phyloP scores from a whole-genome alignment of 2,888 invertebrate genomes.

The Sminthurinus aureus region DNA sequence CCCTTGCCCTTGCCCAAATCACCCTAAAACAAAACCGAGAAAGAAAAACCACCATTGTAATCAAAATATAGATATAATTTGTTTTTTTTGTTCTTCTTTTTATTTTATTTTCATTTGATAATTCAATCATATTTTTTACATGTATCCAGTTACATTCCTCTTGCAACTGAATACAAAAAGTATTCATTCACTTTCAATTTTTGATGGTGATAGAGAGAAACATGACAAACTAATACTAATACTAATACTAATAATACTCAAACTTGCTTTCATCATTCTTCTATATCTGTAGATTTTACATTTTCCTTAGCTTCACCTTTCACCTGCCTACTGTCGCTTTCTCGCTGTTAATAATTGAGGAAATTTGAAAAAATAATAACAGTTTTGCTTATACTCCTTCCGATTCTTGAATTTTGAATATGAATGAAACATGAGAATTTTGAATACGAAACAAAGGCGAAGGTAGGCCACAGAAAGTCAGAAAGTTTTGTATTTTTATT shows the following conservation, averaged over 20 bases:
- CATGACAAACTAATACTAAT: background rate
- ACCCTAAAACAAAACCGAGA: constrained; percentile 30
- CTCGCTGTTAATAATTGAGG: background rate
- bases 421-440: background rate
- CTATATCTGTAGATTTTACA: background rate
- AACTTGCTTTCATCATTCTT: background rate
- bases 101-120: background rate
- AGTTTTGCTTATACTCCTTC: background rate
- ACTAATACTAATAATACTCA: background rate
- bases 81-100: constrained; percentile 5
- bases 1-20: constrained; percentile 23
- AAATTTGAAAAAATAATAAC: background rate
- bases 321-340: background rate
- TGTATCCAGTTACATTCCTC: no score
- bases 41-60: constrained; percentile 21
- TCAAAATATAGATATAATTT: background rate
- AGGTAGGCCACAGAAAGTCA: constrained; percentile 37
- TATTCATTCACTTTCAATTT: background rate
- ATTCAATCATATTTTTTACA: background rate
- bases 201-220: background rate
- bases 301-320: background rate
- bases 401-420: background rate
- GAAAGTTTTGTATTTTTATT: background rate
- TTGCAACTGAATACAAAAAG: background rate
- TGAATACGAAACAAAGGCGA: constrained; percentile 42